Evolutionary conservation across 2,113 vertebrate species (phyloP).

Genomic region (Mixornis gularis): DNA sequence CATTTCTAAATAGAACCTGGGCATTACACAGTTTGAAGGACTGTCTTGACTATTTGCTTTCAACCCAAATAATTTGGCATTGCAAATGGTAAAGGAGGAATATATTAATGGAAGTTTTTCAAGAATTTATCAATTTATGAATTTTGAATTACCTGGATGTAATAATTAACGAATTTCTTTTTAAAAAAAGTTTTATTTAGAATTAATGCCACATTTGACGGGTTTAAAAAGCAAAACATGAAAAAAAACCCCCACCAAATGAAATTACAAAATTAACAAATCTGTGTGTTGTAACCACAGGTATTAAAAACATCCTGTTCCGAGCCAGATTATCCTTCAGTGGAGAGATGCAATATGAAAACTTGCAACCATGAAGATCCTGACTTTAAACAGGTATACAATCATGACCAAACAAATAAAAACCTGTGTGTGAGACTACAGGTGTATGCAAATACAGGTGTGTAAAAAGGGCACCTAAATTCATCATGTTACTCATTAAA

Average conservation of each 20-base stretch:
- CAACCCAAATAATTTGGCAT: neutral
- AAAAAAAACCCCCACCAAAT: neutral
- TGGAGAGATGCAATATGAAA: neutral
- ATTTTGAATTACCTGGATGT: neutral
- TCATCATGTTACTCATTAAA: neutral
- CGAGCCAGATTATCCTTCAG: neutral
- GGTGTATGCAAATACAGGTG: neutral
- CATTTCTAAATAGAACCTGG: neutral
- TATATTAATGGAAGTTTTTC: neutral
- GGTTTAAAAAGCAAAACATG: neutral
- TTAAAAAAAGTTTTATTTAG: neutral
- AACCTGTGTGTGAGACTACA: neutral
- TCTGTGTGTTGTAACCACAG: neutral
- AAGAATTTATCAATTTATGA: neutral
- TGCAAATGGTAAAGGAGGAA: neutral
- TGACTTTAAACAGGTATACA: conserved; percentile 35
- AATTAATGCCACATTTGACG: neutral
- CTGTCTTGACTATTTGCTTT: neutral
- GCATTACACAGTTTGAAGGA: neutral
- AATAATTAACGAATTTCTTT: neutral
- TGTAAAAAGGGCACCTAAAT: neutral
- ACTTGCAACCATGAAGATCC: neutral
- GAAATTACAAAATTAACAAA: neutral
- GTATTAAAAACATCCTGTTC: conserved; percentile 35
- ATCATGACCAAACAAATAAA: neutral